phyloP scores from a whole-genome alignment of 1,140 invertebrate genomes.

The Hetaerina americana region DNA sequence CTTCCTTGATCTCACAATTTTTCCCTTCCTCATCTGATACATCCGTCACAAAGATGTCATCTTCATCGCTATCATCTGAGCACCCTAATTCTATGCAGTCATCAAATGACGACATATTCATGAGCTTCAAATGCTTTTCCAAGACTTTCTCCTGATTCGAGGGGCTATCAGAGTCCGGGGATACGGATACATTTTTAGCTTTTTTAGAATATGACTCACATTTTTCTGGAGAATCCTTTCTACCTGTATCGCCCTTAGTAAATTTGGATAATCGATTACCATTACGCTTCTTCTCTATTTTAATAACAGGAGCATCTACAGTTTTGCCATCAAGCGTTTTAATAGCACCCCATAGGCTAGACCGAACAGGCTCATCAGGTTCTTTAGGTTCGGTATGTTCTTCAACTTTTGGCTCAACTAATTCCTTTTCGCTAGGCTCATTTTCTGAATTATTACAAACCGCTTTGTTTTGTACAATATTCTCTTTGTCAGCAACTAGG shows the following conservation, averaged over 20 bases:
- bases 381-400: not conserved
- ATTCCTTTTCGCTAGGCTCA: not conserved
- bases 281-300: not conserved
- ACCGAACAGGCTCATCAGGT: not conserved
- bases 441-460: no score
- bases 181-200: no score
- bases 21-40: not conserved
- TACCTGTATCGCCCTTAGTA: no score
- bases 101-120: not conserved
- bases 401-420: not conserved
- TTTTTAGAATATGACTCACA: no score
- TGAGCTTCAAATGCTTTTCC: not conserved
- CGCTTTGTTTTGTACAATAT: not conserved
- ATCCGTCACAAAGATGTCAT: not conserved
- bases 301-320: not conserved
- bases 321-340: constrained; percentile 7
- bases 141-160: not conserved
- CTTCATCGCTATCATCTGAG: not conserved
- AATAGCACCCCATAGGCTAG: not conserved
- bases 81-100: not conserved
- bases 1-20: no score
- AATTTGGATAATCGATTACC: no score
- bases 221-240: no score
- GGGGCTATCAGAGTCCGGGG: not conserved
- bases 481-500: not conserved